Evolutionary conservation across 2,888 invertebrate genomes (phyloP).

Genomic region (Drosophila colorata): DNA sequence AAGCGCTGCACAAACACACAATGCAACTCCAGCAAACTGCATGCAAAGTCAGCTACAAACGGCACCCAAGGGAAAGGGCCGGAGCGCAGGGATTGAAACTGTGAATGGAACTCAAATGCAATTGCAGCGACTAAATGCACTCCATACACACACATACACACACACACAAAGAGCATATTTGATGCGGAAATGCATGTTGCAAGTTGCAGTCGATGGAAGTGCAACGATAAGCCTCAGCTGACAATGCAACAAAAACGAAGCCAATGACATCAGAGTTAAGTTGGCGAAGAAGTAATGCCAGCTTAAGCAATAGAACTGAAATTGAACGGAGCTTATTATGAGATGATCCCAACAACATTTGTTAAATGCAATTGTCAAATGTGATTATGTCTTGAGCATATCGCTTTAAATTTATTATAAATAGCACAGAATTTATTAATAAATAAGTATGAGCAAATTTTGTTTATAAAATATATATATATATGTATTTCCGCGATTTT

Average conservation of each 20-base stretch:
- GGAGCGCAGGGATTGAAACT: conserved; percentile 23
- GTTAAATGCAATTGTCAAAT: background rate
- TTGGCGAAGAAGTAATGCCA: conserved; percentile 5
- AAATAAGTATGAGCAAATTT: too few relatives aligned
- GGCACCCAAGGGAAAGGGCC: conserved; percentile 17
- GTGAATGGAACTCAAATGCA: conserved; percentile 54
- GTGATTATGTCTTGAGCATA: too few relatives aligned
- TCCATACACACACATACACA: conserved; percentile 23
- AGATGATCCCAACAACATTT: background rate
- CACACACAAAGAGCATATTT: conserved; percentile 65
- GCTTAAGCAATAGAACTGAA: conserved; percentile 21
- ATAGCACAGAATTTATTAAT: too few relatives aligned
- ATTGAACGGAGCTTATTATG: conserved; percentile 20
- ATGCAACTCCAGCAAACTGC: conserved; percentile 47
- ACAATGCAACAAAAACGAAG: conserved; percentile 43
- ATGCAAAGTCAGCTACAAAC: conserved; percentile 44
- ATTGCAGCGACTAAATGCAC: conserved; percentile 41
- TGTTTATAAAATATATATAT: too few relatives aligned
- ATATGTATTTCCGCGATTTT: too few relatives aligned
- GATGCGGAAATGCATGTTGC: conserved; percentile 43
- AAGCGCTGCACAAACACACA: conserved; percentile 45
- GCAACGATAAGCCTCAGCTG: conserved; percentile 50
- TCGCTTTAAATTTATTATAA: background rate
- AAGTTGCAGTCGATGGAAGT: conserved; percentile 48
- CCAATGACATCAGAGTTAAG: conserved; percentile 37